phyloP scores from a whole-genome alignment of 2,797 vertebrate species.

The Trachops cirrhosus region DNA sequence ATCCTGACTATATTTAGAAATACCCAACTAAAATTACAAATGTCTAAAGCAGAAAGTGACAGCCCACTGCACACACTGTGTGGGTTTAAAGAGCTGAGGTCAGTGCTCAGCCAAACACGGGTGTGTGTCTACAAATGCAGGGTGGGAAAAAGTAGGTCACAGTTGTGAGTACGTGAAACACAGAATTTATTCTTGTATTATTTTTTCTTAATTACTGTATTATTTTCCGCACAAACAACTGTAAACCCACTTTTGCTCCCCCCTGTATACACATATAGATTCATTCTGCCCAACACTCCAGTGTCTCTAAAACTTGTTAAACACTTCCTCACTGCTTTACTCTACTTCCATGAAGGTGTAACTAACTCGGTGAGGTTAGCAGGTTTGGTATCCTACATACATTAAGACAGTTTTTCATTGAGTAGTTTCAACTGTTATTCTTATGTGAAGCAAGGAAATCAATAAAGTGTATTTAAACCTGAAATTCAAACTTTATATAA shows the following conservation, averaged over 20 bases:
- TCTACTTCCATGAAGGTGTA: background rate
- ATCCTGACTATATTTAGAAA: background rate
- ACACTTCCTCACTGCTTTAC: background rate
- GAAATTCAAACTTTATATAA: conserved; percentile 24
- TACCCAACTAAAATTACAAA: background rate
- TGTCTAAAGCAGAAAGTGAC: background rate
- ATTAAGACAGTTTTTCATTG: background rate
- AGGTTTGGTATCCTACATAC: background rate
- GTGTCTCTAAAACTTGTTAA: background rate
- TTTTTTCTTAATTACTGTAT: too few relatives aligned
- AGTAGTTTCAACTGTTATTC: background rate
- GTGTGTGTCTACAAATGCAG: background rate
- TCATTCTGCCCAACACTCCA: background rate
- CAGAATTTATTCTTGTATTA: too few relatives aligned
- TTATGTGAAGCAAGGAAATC: background rate
- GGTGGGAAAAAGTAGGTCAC: too few relatives aligned
- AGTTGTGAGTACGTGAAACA: too few relatives aligned
- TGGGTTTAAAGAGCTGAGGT: background rate
- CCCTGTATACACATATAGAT: background rate
- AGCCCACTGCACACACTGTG: background rate
- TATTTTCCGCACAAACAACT: too few relatives aligned
- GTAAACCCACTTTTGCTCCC: too few relatives aligned
- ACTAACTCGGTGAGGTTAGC: background rate
- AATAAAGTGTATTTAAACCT: conserved; percentile 2
- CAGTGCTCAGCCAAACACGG: background rate